phyloP scores from a whole-genome alignment of 2,113 vertebrate species.

The Proterorhinus semilunaris region DNA sequence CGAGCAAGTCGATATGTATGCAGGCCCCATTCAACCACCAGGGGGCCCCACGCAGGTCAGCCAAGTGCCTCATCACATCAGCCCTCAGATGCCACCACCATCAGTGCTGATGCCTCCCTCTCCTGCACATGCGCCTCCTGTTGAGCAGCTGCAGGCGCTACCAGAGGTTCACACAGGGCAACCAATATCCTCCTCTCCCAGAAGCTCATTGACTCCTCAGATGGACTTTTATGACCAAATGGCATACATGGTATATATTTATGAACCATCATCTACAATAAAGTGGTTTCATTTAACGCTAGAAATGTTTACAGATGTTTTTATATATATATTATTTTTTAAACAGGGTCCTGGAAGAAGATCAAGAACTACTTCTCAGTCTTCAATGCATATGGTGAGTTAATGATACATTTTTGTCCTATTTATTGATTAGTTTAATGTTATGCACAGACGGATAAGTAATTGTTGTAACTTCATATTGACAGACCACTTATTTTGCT shows the following conservation, averaged over 20 bases:
- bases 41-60: slow-evolving; percentile 33
- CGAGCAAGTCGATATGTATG: slow-evolving; percentile 60
- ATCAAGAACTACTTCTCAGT: slow-evolving; percentile 82
- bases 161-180: slow-evolving; percentile 59
- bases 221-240: slow-evolving; percentile 85
- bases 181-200: slow-evolving; percentile 67
- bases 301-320: too few species aligned
- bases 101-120: slow-evolving; percentile 47
- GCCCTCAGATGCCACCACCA: slow-evolving; percentile 49
- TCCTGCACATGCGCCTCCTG: slow-evolving; percentile 34
- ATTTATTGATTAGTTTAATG: not conserved
- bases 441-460: not conserved
- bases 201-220: slow-evolving; percentile 70
- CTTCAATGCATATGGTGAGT: slow-evolving; percentile 79
- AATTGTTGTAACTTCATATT: too few species aligned
- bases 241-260: slow-evolving; percentile 78
- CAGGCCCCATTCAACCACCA: slow-evolving; percentile 56
- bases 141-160: slow-evolving; percentile 35
- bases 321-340: too few species aligned
- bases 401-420: not conserved
- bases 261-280: not conserved
- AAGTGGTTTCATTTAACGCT: not conserved
- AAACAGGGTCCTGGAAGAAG: slow-evolving; percentile 73
- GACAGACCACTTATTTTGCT: not conserved
- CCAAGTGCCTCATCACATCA: slow-evolving; percentile 55